Percentiles rank a stretch among this genome's conserved stretches.
Evolutionary conservation across 1,140 invertebrate genomes (phyloP).

Genomic region (Kradibia gibbosae): DNA sequence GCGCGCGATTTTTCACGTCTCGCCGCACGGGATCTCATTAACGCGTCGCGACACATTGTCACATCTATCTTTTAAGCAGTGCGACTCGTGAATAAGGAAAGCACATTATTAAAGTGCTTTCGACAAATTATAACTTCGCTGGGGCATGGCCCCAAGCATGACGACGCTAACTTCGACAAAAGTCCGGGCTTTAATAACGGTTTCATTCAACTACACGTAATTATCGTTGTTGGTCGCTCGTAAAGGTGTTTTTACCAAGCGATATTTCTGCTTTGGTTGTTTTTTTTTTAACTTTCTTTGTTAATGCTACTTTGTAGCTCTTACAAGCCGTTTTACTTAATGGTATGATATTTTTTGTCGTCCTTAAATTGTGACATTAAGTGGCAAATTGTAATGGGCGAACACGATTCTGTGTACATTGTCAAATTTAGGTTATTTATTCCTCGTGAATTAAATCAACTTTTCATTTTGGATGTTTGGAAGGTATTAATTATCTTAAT

Average conservation of each 20-base stretch:
- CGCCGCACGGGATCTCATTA: conserved; percentile 18
- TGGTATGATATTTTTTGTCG: conserved; percentile 12
- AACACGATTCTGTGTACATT: not conserved
- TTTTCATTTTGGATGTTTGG: not conserved
- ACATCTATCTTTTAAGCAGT: not conserved
- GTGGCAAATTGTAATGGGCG: not conserved
- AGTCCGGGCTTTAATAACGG: conserved; percentile 23
- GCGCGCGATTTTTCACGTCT: conserved; percentile 3
- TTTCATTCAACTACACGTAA: not conserved
- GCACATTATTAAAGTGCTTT: conserved; percentile 12
- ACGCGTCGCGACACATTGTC: conserved; percentile 29
- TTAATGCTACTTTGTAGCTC: not conserved
- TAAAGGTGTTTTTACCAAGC: not conserved
- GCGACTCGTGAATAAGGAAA: not conserved
- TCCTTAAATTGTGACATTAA: not conserved
- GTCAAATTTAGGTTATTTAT: not conserved
- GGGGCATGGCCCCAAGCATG: not conserved
- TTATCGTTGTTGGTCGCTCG: not conserved
- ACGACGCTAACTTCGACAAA: not conserved
- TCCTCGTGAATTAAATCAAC: not conserved
- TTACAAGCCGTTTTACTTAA: not conserved
- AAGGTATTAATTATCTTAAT: not conserved
- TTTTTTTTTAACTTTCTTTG: not conserved
- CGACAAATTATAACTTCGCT: not conserved
- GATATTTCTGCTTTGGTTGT: not conserved